Base-by-base conservation (phyloP, 2,888 invertebrate genomes). In the Netelia inedita region DNA sequence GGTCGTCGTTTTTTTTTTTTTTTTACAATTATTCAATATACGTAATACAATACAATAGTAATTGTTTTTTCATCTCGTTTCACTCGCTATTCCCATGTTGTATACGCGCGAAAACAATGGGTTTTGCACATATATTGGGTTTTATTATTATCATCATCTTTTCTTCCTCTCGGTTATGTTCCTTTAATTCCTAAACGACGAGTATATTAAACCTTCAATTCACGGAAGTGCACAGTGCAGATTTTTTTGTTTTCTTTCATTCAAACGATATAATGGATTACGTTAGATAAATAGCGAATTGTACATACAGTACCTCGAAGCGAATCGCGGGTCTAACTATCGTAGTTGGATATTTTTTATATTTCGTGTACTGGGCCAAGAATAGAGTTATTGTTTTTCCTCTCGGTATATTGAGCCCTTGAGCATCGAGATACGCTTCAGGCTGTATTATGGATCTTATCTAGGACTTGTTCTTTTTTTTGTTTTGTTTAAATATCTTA, bases 221-320 rank as follows among this genome's bases (percentile, higher is more conserved):
- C 93, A 91, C 93, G 91, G 89, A 92, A 93, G 93, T 93, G 93
- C 93, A 93, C 90, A 91, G 90, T 93, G 93, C 93, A 93, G 93
- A 92, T 92, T 91, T 88, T 75, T 89, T 83, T 81, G 78, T 81
- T 76, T 81, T 84, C 78, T 76, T 53, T 71, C 80, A 59, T 53
- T 79, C 72, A 75, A 82, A 72, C 71, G 68, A 69, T 65, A 41
- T 65, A 43, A 11, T 65, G 14, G 16, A 43, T 65, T 65, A 23
- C 23, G 74, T 35, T 50, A 66, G 65, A 66, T 82, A 65, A 76
- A 76, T 57, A 46, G 71, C 50, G 76, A 75, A 75, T 69, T 75
- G 41, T 14, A 57, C 65, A 59, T 35, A 35, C 35, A 55, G 21
- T 75, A 69, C 9, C 71, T 72, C 76, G 76, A 72, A 76, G 65